Base-by-base conservation (phyloP, 2,888 invertebrate species). In the Scrobipalpa costella region DNA sequence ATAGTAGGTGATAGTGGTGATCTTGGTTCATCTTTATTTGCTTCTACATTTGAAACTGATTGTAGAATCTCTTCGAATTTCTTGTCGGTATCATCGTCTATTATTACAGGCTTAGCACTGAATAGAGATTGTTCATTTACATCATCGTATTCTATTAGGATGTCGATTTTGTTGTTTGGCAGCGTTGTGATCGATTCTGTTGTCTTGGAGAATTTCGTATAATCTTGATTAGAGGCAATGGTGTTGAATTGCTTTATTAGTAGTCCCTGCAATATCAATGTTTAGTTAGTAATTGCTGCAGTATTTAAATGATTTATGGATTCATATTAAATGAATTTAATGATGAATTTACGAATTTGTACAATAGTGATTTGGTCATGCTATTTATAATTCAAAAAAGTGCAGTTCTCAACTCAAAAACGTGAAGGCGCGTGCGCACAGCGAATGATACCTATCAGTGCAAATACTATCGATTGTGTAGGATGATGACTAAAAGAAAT, bases 231-330 rank as follows among this genome's bases (percentile, higher is more conserved):
- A 38, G 84, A 83, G 63, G 90, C 90, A 71, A 90, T 90, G 61
- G 73, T 78, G 76, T 90, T 86, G 79, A 90, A 86, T 78, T 90
- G 89, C 73, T 88, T 80, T 83, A 91, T 90, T 80, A 91, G 84
- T 78, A 86, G 81, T 86, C 85, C 90, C 91, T 91, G 90, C 64
- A 66, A 74, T 69, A 71, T 70, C 61, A 69, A 27, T 60, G 34
- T 36, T 13, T 40, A 21, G 58, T 65, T 58, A 63, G 44, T 44
- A 34, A 47, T 9, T 21, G 33, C 9, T 57, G 19, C 21, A 47
- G 61, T 21, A 15, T 40, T 38, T 13, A 13, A 11, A 36, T n/a
- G n/a, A 33, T 2, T 15, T 27, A 8, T 2, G n/a, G n/a, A 34
- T 1, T 1, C 34, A 34, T 13, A 7, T 19, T 9, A 17, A 50